Evolutionary conservation across 2,888 invertebrate species (phyloP), one percentile per base, ranked within the genome.

Genomic region (Drosophila fungiperda): DNA sequence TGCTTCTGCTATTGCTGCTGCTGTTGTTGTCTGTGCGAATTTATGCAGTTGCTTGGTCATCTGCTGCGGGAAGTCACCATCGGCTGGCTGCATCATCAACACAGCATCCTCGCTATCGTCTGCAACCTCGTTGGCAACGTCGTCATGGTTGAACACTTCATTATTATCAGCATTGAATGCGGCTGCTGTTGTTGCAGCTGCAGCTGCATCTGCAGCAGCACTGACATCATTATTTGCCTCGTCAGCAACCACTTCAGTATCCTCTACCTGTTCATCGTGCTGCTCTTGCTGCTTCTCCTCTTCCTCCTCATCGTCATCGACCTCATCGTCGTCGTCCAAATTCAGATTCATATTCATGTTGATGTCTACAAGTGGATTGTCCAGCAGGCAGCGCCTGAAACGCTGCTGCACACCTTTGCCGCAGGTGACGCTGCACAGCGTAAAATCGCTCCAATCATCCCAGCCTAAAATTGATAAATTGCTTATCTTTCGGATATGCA

Each of bases 361-460:
- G 71, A 92, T 90, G 82, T 90, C 91, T 76, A 93, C 92, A 87
- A 92, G 82, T 49, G 92, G 92, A 83, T 92, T 93, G 90, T 93
- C 93, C 62, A 93, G 83, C 50, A 93, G 88, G 74, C 93, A 93
- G 59, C 93, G 92, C 1, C 93, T 92, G 83, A 93, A 93, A 38
- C 93, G 92, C 66, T 93, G 93, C 69, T 93, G 93, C 29, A 93
- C 93, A 76, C 93, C 93, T 91, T 92, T 93, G 68, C 93, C 93
- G 70, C 93, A 93, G 74, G 92, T 91, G 55, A 93, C 92, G 77
- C 93, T 93, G 85, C 93, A 93, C 33, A 92, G 79, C 73, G 93
- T 93, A 77, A 93, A 93, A 82, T 93, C 93, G 70, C 93, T 93
- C 93, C 93, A 93, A 83, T 92, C 91, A 71, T 93, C 93, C 93